Conservation (phyloP, 37 sponge, comb jelly and placozoan genomes). For the Halisarca cf. caerulea region DNA sequence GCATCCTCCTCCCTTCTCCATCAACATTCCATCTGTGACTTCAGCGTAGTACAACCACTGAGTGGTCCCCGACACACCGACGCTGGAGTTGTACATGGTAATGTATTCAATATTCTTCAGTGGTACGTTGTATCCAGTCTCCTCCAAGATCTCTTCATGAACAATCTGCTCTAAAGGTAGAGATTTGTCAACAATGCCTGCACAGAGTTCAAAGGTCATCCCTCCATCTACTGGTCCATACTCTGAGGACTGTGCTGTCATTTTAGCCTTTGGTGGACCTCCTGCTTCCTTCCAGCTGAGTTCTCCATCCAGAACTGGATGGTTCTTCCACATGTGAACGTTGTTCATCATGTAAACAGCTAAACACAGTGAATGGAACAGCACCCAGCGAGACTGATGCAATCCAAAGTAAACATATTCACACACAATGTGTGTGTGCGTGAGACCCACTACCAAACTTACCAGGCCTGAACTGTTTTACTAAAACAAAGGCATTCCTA, state of each 20-base stretch:
- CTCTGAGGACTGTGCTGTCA: not conserved
- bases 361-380: not conserved
- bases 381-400: no score
- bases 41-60: conserved; percentile 84
- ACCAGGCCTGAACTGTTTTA: conserved; percentile 96
- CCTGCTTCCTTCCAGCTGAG: conserved; percentile 50
- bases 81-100: conserved; percentile 51
- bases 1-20: conserved; percentile 71
- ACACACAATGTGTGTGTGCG: no score
- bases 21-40: conserved; percentile 82
- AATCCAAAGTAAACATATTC: no score
- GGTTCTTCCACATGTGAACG: conserved; percentile 40
- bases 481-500: conserved; percentile 74
- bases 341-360: conserved; percentile 78
- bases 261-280: not conserved
- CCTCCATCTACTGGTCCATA: conserved; percentile 67
- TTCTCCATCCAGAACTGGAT: conserved; percentile 32
- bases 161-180: conserved; percentile 75
- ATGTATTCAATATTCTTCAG: conserved; percentile 57
- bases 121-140: conserved; percentile 83
- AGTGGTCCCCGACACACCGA: conserved; percentile 72
- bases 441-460: no score
- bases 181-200: conserved; percentile 87
- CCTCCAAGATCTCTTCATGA: conserved; percentile 85
- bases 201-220: conserved; percentile 91